A percentile compares a stretch with the other conserved stretches of the same genome.
phyloP scores from a whole-genome alignment of 2,888 invertebrate genomes.

The Hipparchia semele region DNA sequence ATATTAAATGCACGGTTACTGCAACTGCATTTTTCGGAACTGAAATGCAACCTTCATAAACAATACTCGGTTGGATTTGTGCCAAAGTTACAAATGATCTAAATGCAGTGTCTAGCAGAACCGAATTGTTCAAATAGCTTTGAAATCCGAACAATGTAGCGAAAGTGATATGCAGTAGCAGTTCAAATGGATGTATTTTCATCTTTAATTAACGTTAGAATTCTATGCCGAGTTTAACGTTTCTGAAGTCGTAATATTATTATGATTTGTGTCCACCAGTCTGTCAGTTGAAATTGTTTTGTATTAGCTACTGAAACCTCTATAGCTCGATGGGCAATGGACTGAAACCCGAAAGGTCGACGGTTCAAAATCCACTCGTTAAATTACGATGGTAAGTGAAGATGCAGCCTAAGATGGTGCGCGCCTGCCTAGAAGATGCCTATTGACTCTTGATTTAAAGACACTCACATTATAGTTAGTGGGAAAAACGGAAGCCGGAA shows the following conservation, averaged over 20 bases:
- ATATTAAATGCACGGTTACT: neutral
- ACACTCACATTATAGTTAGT: no score
- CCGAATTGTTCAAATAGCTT: slow-evolving; percentile 8
- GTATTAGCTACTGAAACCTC: neutral
- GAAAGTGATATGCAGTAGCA: slow-evolving; percentile 21
- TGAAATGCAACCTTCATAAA: slow-evolving; percentile 16
- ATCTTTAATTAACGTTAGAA: neutral
- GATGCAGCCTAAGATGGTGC: no score
- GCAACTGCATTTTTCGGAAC: neutral
- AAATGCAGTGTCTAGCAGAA: slow-evolving; percentile 20
- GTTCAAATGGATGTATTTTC: slow-evolving; percentile 5
- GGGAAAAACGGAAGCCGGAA: no score
- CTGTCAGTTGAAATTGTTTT: neutral
- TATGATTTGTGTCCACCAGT: neutral
- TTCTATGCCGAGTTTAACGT: neutral
- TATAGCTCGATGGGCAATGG: no score
- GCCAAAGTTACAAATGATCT: slow-evolving; percentile 18
- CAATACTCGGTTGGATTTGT: slow-evolving; percentile 13
- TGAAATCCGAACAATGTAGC: slow-evolving; percentile 12
- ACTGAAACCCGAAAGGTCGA: no score
- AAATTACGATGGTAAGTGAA: no score
- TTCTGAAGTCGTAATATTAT: neutral
- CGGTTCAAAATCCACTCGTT: no score
- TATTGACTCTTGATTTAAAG: no score
- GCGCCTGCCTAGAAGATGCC: no score